These are phyloP conservation scores for Andrena chrysosceles DNA, from an alignment of 2,888 invertebrate species.

Conservation along the genomic window DNA sequence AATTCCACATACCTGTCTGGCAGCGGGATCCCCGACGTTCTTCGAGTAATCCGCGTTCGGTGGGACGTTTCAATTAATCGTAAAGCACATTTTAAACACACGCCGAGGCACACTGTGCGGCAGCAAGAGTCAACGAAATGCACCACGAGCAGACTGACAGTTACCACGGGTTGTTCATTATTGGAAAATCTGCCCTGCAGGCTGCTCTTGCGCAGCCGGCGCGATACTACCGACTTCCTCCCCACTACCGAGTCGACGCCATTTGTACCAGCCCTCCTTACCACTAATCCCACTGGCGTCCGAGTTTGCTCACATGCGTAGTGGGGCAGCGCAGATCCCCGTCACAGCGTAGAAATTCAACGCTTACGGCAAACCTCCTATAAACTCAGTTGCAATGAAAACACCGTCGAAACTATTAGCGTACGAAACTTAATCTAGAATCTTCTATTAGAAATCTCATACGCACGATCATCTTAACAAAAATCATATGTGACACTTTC, in stretches of 20 bases:
- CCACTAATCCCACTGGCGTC: slow-evolving; percentile 14
- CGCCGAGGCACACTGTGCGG: slow-evolving; percentile 68
- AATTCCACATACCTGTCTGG: slow-evolving; percentile 52
- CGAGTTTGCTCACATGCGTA: slow-evolving; percentile 42
- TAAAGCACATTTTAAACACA: slow-evolving; percentile 70
- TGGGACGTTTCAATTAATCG: slow-evolving; percentile 53
- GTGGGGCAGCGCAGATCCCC: slow-evolving; percentile 10
- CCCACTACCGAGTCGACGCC: slow-evolving; percentile 70
- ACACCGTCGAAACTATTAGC: background rate
- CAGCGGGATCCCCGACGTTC: slow-evolving; percentile 48
- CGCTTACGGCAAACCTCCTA: background rate
- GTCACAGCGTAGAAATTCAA: background rate
- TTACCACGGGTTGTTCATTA: slow-evolving; percentile 75
- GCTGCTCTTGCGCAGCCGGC: slow-evolving; percentile 80
- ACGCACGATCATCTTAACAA: background rate
- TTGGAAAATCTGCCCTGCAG: slow-evolving; percentile 72
- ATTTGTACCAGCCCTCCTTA: slow-evolving; percentile 65
- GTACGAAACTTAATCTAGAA: background rate
- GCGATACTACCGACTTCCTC: slow-evolving; percentile 74
- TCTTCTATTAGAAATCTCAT: background rate
- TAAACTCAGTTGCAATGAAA: background rate
- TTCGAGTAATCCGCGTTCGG: slow-evolving; percentile 70
- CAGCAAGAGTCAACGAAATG: slow-evolving; percentile 70
- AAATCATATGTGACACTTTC: background rate
- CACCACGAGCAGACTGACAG: slow-evolving; percentile 74